These are phyloP conservation scores for Eueremaeus valkanovi DNA, from an alignment of 2,888 invertebrate genomes.

Conservation along the genomic window DNA sequence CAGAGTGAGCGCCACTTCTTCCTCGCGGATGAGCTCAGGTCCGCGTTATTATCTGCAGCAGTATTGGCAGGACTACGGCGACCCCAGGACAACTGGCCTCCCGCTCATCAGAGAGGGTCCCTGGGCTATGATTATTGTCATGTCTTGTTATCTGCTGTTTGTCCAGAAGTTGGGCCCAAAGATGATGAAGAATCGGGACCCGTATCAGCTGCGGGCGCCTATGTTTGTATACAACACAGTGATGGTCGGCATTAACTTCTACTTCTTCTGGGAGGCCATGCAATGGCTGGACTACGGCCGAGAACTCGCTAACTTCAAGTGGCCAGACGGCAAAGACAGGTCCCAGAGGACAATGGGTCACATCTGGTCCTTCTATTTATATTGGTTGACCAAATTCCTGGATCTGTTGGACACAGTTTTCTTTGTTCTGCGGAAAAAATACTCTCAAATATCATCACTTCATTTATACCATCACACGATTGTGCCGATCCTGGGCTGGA, in stretches of 20 bases:
- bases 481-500: constrained; percentile 39
- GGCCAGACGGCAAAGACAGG: constrained; percentile 7
- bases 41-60: constrained; percentile 29
- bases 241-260: constrained; percentile 14
- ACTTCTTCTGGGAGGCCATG: neutral
- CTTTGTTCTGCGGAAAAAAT: constrained; percentile 46
- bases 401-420: constrained; percentile 40
- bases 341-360: neutral
- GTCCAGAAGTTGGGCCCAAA: constrained; percentile 37
- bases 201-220: neutral
- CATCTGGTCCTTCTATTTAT: neutral
- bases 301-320: constrained; percentile 5
- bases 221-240: constrained; percentile 35
- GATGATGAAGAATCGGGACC: constrained; percentile 1
- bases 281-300: neutral
- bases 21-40: neutral
- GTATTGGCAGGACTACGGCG: constrained; percentile 41
- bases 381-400: constrained; percentile 25
- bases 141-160: constrained; percentile 32
- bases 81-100: constrained; percentile 33
- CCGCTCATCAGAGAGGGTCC: constrained; percentile 41
- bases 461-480: constrained; percentile 46
- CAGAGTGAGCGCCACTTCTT: neutral
- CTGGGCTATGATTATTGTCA: constrained; percentile 38
- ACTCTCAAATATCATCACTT: constrained; percentile 43